Percentiles rank a stretch among this genome's conserved stretches.
Evolutionary conservation across 2,888 invertebrate species (phyloP).

Genomic region (Caenorhabditis sp.): DNA sequence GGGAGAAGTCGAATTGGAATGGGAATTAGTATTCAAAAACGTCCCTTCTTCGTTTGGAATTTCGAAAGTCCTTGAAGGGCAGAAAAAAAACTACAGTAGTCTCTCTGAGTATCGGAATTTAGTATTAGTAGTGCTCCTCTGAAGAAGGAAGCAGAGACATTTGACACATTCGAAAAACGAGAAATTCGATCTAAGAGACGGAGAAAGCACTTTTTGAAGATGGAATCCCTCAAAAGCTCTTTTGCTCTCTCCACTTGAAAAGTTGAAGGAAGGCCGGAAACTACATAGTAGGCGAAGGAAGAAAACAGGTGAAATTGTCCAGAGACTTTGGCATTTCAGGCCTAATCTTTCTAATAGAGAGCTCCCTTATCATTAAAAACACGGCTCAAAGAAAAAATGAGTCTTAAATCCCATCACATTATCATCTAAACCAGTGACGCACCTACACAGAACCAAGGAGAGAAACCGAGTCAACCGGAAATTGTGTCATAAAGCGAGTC

Average conservation of each 20-base stretch:
- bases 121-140: no score
- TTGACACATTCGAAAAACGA: conserved; percentile 27
- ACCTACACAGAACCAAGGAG: neutral
- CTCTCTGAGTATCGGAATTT: no score
- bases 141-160: neutral
- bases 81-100: neutral
- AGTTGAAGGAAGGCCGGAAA: conserved; percentile 14
- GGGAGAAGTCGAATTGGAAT: neutral
- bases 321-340: no score
- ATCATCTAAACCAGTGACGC: conserved; percentile 16
- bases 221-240: neutral
- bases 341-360: no score
- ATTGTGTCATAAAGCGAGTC: conserved; percentile 5
- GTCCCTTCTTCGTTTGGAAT: neutral
- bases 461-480: conserved; percentile 6
- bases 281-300: neutral
- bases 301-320: conserved; percentile 1
- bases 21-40: conserved; percentile 12
- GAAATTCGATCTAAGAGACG: neutral
- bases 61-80: neutral
- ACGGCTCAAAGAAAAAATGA: no score
- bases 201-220: neutral
- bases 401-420: conserved; percentile 17
- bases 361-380: neutral
- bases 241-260: conserved; percentile 6